A percentile compares a stretch with the other conserved stretches of the same genome.
These are phyloP conservation scores for Ridgeia piscesae DNA, from an alignment of 1,140 invertebrate genomes.

Conservation along the genomic window DNA sequence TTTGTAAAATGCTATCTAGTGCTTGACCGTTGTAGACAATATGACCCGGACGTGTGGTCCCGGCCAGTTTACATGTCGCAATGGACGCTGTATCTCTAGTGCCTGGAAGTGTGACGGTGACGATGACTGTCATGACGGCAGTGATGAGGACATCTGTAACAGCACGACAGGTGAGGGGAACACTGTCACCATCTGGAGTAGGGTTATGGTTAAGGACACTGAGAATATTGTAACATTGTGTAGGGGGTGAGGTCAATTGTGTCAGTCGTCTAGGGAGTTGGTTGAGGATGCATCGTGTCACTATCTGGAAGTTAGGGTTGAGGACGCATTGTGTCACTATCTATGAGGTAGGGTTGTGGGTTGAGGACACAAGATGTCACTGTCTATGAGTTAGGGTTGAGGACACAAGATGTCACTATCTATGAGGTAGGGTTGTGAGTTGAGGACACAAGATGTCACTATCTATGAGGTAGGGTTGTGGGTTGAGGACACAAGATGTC, in stretches of 20 bases:
- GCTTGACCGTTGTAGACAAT: not conserved
- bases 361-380: not conserved
- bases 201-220: not conserved
- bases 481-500: not conserved
- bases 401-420: not conserved
- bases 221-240: no score
- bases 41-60: constrained; percentile 19
- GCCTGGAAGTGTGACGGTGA: constrained; percentile 17
- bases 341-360: not conserved
- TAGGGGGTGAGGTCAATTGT: not conserved
- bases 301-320: no score
- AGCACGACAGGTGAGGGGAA: constrained; percentile 42
- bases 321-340: constrained; percentile 37
- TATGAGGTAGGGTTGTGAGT: not conserved
- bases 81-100: constrained; percentile 66
- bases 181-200: not conserved
- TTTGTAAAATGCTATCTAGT: not conserved
- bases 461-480: not conserved
- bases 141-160: constrained; percentile 28
- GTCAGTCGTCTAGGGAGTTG: no score
- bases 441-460: not conserved
- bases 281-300: no score
- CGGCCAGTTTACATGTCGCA: constrained; percentile 60
- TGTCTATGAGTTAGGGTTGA: not conserved
- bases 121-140: constrained; percentile 31